Base-by-base conservation (phyloP, 53 echinoderm and acorn worm species). In the Hippasteria phrygiana region DNA sequence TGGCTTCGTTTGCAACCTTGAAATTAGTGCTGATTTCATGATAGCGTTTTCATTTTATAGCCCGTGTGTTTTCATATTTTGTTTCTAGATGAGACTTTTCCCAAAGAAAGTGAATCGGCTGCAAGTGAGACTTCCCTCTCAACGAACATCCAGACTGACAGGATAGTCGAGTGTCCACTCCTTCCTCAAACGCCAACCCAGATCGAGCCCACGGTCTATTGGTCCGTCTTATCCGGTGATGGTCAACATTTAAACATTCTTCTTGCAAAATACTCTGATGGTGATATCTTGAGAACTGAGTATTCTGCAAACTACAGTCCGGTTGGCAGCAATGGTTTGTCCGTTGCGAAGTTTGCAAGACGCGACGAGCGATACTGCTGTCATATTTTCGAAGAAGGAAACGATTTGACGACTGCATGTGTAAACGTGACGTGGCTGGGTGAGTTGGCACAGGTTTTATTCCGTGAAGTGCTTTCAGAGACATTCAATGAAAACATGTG, bases 351-450 rank as follows among this genome's bases (percentile, higher is more conserved):
- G 9, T 66, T 66, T 26, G 18, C 6, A 26, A 33, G 9, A 36
- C 11, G 67, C 32, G 67, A 66, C 11, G 67, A 66, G 36, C 67
- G 36, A 66, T 66, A 66, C 67, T 66, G 67, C 67, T 66, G 67
- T 35, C 67, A 66, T 34, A 11, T 66, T 14, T 66, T 66, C 1
- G 36, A 66, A 17, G 9, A 34, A 66, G 2, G 2, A 0, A 1
- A 7, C 22, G 33, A 66, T 11, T 14, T 66, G 26, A 66, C 33
- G 67, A 66, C 67, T 4, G 67, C 33, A 7, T 66, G 67, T 29
- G 36, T 66, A 8, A 3, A 32, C 31, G 35, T 66, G 33, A 66
- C 67, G 9, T 66, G 67, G 67, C 10, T 66, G 17, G 67, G 67
- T 66, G 34, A 36, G 67, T 66, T 59, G 22, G n/a, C n/a, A n/a